A percentile compares a stretch with the other conserved stretches of the same genome.
Conservation (phyloP, 2,113 vertebrate genomes). For the Corynorhinus townsendii region DNA sequence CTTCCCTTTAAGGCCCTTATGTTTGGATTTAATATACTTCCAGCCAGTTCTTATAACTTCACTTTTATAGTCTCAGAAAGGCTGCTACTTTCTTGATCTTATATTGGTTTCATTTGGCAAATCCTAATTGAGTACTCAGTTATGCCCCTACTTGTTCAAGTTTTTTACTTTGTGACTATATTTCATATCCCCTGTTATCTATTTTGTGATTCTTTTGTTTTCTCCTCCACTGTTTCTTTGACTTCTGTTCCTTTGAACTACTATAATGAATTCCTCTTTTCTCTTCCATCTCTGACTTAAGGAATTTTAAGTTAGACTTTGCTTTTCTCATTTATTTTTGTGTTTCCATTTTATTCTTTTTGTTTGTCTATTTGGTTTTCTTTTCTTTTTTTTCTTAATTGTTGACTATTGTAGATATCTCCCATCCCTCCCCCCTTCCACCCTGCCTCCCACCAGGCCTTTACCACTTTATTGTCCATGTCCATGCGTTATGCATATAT, state of each 20-base stretch:
- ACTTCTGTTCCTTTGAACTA: neutral
- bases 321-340: neutral
- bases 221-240: neutral
- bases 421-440: neutral
- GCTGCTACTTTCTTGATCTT: neutral
- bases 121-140: neutral
- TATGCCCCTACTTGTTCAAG: neutral
- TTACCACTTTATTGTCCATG: neutral
- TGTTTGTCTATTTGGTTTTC: neutral
- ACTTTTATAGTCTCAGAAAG: neutral
- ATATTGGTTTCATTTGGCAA: neutral
- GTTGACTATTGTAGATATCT: neutral
- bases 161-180: neutral
- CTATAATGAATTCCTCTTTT: neutral
- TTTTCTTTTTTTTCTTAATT: neutral
- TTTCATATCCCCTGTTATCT: neutral
- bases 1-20: neutral
- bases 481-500: neutral
- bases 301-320: neutral
- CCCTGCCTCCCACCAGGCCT: neutral
- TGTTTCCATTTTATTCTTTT: neutral
- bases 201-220: neutral
- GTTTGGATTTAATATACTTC: neutral
- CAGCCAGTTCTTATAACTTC: neutral
- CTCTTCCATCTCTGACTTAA: neutral